Evolutionary conservation across 2,113 vertebrate genomes (phyloP).

Genomic region (Mobula hypostoma): DNA sequence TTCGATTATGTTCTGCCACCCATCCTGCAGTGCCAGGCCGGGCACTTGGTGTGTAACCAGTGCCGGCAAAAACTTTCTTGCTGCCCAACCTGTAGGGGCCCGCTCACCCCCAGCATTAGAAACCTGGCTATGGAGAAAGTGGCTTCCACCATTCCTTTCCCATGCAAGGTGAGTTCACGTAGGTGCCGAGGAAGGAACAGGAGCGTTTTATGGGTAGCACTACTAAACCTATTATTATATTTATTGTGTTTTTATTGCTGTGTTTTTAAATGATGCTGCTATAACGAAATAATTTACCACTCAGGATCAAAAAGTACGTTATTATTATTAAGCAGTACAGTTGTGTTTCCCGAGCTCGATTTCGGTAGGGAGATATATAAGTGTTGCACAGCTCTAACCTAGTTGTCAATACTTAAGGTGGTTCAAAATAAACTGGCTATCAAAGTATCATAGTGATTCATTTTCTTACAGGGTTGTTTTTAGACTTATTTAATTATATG

Average conservation of each 20-base stretch:
- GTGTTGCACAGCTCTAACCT: not conserved
- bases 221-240: no score
- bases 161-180: slow-evolving; percentile 58
- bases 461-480: no score
- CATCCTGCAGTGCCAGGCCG: slow-evolving; percentile 66
- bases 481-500: not conserved
- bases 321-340: not conserved
- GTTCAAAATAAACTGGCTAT: no score
- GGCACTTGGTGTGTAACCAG: slow-evolving; percentile 64
- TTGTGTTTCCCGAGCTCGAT: not conserved
- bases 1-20: slow-evolving; percentile 68
- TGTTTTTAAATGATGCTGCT: no score
- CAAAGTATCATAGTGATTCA: no score
- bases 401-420: not conserved
- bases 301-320: no score
- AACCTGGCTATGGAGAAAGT: slow-evolving; percentile 71
- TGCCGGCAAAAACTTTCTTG: slow-evolving; percentile 68
- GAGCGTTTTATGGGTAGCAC: not conserved
- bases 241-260: no score
- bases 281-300: no score
- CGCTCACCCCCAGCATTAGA: slow-evolving; percentile 63
- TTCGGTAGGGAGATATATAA: not conserved
- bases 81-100: slow-evolving; percentile 64
- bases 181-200: not conserved
- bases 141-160: slow-evolving; percentile 63